These are phyloP conservation scores for Galleria mellonella DNA, from an alignment of 1,140 invertebrate species.

Conservation along the genomic window DNA sequence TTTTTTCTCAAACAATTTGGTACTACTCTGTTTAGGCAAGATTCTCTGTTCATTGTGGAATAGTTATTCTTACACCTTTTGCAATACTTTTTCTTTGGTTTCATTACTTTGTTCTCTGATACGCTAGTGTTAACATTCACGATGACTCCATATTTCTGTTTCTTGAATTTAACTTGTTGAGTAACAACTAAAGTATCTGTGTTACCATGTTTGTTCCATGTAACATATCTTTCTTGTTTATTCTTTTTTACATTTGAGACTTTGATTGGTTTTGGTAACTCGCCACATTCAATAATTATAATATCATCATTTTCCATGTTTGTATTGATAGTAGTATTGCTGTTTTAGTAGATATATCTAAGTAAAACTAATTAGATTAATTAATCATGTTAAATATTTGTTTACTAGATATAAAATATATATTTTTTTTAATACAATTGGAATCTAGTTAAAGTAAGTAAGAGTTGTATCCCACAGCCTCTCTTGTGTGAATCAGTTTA, in stretches of 20 bases:
- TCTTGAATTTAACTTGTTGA: slow-evolving; percentile 11
- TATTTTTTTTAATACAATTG: too few species aligned
- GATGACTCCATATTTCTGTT: slow-evolving; percentile 12
- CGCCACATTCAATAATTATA: too few species aligned
- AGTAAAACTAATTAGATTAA: too few species aligned
- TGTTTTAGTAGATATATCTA: too few species aligned
- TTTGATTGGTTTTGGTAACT: not conserved
- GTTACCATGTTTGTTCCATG: not conserved
- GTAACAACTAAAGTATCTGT: slow-evolving; percentile 8
- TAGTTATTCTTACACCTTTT: not conserved
- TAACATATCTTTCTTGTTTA: not conserved
- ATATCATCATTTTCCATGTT: too few species aligned
- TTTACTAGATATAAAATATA: too few species aligned
- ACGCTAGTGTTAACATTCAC: slow-evolving; percentile 4
- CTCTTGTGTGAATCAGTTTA: too few species aligned
- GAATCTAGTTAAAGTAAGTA: too few species aligned
- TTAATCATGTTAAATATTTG: too few species aligned
- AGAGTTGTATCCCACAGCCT: too few species aligned
- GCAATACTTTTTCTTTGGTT: not conserved
- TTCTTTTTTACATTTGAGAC: not conserved
- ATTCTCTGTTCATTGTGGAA: too few species aligned
- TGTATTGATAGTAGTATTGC: too few species aligned
- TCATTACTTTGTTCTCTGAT: not conserved
- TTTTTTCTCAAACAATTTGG: not conserved
- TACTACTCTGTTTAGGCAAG: not conserved